These are phyloP conservation scores for Nycteola revayana DNA, from an alignment of 2,888 invertebrate species.

Conservation along the genomic window DNA sequence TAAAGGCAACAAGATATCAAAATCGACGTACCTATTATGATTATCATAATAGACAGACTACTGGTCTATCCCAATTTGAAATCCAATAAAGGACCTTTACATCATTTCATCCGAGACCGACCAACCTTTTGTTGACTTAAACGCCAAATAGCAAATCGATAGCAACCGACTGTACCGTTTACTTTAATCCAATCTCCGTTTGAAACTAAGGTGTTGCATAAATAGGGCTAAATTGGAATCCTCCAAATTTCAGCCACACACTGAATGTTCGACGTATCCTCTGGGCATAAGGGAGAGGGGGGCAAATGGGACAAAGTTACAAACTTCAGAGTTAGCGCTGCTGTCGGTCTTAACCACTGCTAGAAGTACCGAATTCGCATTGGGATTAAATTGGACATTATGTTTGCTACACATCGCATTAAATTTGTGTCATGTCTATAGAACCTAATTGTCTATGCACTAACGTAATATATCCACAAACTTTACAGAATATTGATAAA, in stretches of 20 bases:
- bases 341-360: conserved; percentile 57
- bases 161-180: conserved; percentile 1
- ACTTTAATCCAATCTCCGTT: conserved; percentile 35
- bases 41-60: too few relatives aligned
- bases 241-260: conserved; percentile 55
- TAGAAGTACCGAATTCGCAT: conserved; percentile 53
- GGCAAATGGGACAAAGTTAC: conserved; percentile 53
- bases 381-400: conserved; percentile 62
- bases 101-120: conserved; percentile 1
- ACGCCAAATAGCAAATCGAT: conserved; percentile 8
- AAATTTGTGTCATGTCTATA: conserved; percentile 39
- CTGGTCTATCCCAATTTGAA: not conserved
- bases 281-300: conserved; percentile 37
- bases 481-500: too few relatives aligned
- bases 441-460: too few relatives aligned
- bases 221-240: conserved; percentile 64
- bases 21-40: too few relatives aligned
- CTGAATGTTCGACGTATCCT: conserved; percentile 49
- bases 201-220: conserved; percentile 56
- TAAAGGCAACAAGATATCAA: too few relatives aligned
- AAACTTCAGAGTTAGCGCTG: conserved; percentile 68
- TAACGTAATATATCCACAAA: too few relatives aligned
- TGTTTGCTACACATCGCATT: conserved; percentile 51
- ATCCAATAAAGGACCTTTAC: not conserved
- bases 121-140: not conserved